These are phyloP conservation scores for Loxodonta africana DNA, from an alignment of 2,113 vertebrate genomes.

Conservation along the genomic window DNA sequence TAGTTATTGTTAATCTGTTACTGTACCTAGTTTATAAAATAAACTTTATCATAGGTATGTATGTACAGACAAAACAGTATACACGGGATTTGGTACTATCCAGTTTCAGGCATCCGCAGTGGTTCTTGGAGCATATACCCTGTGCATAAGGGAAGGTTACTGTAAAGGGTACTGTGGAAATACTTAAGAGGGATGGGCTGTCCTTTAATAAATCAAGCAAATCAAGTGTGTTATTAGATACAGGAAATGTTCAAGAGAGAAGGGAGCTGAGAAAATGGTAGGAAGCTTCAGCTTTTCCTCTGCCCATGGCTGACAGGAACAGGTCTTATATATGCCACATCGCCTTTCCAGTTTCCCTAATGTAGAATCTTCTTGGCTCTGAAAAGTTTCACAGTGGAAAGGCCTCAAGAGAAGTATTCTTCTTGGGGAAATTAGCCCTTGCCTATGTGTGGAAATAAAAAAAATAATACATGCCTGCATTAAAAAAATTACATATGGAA, in stretches of 20 bases:
- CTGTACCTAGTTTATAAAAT: no score
- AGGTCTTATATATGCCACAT: not conserved
- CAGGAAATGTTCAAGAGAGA: not conserved
- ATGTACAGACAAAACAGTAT: no score
- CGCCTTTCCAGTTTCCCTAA: not conserved
- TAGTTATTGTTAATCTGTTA: no score
- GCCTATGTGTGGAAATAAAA: not conserved
- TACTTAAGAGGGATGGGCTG: not conserved
- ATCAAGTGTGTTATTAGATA: not conserved
- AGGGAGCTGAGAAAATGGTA: not conserved
- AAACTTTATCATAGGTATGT: no score
- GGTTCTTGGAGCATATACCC: no score
- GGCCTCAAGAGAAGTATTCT: not conserved
- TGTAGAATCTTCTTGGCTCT: constrained; percentile 2
- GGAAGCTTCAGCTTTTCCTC: not conserved
- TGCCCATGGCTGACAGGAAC: not conserved
- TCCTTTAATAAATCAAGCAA: constrained; percentile 1
- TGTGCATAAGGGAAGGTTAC: no score
- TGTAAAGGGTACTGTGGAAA: not conserved
- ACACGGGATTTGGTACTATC: no score
- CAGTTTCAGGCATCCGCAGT: no score
- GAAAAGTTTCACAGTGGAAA: not conserved
- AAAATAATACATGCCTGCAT: not conserved
- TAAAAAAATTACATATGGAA: not conserved
- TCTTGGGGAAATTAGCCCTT: not conserved